A percentile compares a stretch with the other conserved stretches of the same genome.
These are phyloP conservation scores for Bothrops jararaca DNA, from an alignment of 2,113 vertebrate species.

Conservation along the genomic window DNA sequence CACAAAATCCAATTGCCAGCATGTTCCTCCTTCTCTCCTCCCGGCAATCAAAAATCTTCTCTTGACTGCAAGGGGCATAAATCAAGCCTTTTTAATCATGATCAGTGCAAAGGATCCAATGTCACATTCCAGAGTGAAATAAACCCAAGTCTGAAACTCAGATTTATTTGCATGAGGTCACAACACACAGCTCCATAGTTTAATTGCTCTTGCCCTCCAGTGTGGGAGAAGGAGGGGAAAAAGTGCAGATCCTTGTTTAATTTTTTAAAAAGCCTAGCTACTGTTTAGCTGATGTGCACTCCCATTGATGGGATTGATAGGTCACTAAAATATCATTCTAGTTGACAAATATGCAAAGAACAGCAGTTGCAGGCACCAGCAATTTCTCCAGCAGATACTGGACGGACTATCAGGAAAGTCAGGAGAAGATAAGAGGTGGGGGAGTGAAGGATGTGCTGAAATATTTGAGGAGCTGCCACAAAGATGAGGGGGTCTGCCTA, in stretches of 20 bases:
- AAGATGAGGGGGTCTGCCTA: background rate
- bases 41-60: background rate
- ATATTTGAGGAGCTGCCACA: background rate
- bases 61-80: constrained; percentile 6
- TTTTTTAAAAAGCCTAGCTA: background rate
- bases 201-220: background rate
- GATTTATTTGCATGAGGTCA: background rate
- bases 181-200: background rate
- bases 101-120: background rate
- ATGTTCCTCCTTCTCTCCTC: background rate
- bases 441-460: background rate
- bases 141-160: constrained; percentile 3
- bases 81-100: constrained; percentile 2
- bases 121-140: background rate
- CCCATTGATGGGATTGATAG: background rate
- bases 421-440: background rate
- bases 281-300: background rate
- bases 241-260: background rate
- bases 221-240: background rate
- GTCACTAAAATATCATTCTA: background rate
- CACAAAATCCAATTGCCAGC: background rate
- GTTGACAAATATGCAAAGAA: background rate
- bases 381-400: too few species aligned
- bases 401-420: background rate
- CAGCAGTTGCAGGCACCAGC: background rate